Percentiles rank a stretch among this genome's conserved stretches.
Conservation (phyloP, 2,797 vertebrate species). For the Myripristis jacobus region DNA sequence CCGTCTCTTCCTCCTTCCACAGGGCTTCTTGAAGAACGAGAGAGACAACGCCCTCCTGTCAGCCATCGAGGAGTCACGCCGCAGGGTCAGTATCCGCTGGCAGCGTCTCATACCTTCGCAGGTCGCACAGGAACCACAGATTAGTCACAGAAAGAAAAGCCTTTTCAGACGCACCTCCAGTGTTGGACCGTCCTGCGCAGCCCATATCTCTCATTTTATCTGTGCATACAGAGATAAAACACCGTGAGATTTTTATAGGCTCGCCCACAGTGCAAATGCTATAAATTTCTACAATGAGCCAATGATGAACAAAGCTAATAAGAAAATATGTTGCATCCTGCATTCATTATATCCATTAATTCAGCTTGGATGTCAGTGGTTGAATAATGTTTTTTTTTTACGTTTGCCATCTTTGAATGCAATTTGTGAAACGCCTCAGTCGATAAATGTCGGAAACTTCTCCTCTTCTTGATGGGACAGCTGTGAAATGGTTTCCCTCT, state of each 20-base stretch:
- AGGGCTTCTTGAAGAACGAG: slow-evolving; percentile 99
- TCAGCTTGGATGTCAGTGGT: too few relatives aligned
- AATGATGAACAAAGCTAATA: too few relatives aligned
- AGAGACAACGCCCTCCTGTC: slow-evolving; percentile 97
- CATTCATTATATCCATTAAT: too few relatives aligned
- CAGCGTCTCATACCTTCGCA: slow-evolving; percentile 14
- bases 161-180: neutral
- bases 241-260: too few relatives aligned
- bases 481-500: neutral
- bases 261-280: too few relatives aligned
- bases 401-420: too few relatives aligned
- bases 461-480: neutral
- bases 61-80: slow-evolving; percentile 97
- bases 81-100: slow-evolving; percentile 87
- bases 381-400: too few relatives aligned
- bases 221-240: too few relatives aligned
- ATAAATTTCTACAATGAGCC: too few relatives aligned
- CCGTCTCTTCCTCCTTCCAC: slow-evolving; percentile 47
- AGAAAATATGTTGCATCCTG: too few relatives aligned
- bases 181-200: neutral
- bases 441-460: too few relatives aligned
- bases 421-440: too few relatives aligned
- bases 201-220: neutral
- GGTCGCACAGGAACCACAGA: neutral
- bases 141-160: neutral